These are phyloP conservation scores for Mus minutoides DNA, from an alignment of 2,797 vertebrate genomes.

Conservation along the genomic window DNA sequence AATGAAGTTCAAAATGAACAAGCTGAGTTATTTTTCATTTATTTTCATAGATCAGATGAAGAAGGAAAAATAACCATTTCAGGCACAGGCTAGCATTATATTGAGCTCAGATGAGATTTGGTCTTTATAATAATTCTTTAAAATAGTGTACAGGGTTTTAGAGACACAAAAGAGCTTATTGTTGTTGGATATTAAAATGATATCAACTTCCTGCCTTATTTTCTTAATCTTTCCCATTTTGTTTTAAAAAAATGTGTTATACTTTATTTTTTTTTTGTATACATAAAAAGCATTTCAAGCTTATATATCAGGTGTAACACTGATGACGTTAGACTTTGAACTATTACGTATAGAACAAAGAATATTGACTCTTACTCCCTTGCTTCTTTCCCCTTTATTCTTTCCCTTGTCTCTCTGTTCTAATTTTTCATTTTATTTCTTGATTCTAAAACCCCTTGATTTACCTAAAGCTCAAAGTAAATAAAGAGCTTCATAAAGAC, in stretches of 20 bases:
- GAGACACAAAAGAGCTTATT: not conserved
- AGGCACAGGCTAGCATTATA: not conserved
- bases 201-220: not conserved
- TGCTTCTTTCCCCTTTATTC: not conserved
- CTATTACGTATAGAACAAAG: not conserved
- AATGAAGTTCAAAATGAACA: conserved; percentile 32
- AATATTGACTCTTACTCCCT: not conserved
- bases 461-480: conserved; percentile 6
- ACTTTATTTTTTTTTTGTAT: not conserved
- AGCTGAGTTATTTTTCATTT: not conserved
- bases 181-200: not conserved
- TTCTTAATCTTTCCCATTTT: not conserved
- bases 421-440: not conserved
- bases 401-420: not conserved
- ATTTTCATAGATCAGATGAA: not conserved
- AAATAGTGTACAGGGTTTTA: not conserved
- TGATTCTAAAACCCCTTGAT: not conserved
- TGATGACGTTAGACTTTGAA: conserved; percentile 1
- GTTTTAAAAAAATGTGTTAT: not conserved
- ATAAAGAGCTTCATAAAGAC: not conserved
- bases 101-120: not conserved
- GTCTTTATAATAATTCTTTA: not conserved
- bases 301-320: not conserved
- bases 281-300: not conserved
- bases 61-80: not conserved